Base-by-base conservation (phyloP, 53 echinoderm and acorn worm species). In the Mesocentrotus franciscanus region DNA sequence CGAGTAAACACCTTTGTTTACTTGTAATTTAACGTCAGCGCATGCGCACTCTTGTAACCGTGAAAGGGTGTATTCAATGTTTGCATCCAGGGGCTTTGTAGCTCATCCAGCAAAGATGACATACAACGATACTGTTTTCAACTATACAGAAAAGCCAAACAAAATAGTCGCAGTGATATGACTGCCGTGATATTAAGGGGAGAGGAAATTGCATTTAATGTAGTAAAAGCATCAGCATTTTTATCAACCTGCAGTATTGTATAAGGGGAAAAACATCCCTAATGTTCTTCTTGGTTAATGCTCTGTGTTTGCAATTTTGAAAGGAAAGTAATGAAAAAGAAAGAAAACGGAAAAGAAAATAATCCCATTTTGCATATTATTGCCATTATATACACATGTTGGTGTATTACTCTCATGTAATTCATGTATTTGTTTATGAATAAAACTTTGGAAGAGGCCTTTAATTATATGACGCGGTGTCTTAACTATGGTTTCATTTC, bases 341-440 rank as follows among this genome's bases (percentile, higher is more conserved):
- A 61, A 2, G 15, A 16, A 61, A 39, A 39, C 1, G 39, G 64
- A 32, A 33, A 32, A 4, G 33, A 13, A 76, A 30, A 13, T 30
- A 33, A 10, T 2, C 2, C 30, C 76, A 12, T 27, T 76, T 29
- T 32, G 76, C 33, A 76, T 76, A 20, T 71, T 10, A 76, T 33
- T 76, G 30, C 33, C 71, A 71, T 76, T 71, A 15, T 33, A 76
- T 76, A 32, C 33, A 76, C 76, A 76, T 76, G 76, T 33, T 27
- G 30, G 76, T 76, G 33, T 76, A 32, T 6, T 76, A 76, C 10
- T 76, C 76, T 32, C 76, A 76, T 76, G 76, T 76, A 32, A 27
- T 76, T 76, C 76, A 76, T 76, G 30, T 76, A 30, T 76, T 76
- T 76, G 76, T 76, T 76, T 14, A 76, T 76, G 76, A 76, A 76